Base-by-base conservation (phyloP, 2,113 vertebrate species). In the Nothobranchius furzeri region DNA sequence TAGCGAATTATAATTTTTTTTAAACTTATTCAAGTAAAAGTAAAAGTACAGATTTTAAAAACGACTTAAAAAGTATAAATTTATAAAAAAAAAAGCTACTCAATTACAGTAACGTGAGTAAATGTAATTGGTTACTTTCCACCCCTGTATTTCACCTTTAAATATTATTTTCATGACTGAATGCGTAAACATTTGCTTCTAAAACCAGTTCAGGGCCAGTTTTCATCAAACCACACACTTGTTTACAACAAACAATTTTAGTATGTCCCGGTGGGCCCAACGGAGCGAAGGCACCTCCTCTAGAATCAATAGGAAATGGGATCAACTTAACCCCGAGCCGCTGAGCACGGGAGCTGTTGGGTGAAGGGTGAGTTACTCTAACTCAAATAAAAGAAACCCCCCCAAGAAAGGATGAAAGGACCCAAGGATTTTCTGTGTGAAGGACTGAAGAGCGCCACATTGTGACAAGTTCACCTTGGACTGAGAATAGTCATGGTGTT, bases 381-480 rank as follows among this genome's bases (percentile, higher is more conserved):
- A 67, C 64, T 66, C 62, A 62, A 48, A 85, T 78, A 63, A 82
- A 79, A 85, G 64, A 63, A 83, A 47, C 69, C 53, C 30, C 42
- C 14, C 13, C 43, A 61, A 56, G 62, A 73, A 66, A 77, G 68
- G 78, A 81, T 73, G 43, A 74, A 68, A 64, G 52, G 47, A 43
- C 71, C 65, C 3, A 24, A 49, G 59, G 73, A 68, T 79, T 73
- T 82, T 55, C 61, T 55, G 53, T 20, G 54, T 59, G 60, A 42
- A 73, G 65, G 78, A 59, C 62, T 45, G 54, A 59, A 76, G 74
- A 3, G 8, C 59, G 69, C 66, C 63, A 65, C 68, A 64, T 69
- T 50, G 71, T 60, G 65, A 84, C 82, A 66, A 83, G 79, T 75
- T 85, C 86, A 89, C 78, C 78, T 78, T 70, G 70, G 75, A 59